Evolutionary conservation across 2,113 vertebrate genomes (phyloP), one percentile per base, ranked within the genome.

Genomic region (Prunella fulvescens): DNA sequence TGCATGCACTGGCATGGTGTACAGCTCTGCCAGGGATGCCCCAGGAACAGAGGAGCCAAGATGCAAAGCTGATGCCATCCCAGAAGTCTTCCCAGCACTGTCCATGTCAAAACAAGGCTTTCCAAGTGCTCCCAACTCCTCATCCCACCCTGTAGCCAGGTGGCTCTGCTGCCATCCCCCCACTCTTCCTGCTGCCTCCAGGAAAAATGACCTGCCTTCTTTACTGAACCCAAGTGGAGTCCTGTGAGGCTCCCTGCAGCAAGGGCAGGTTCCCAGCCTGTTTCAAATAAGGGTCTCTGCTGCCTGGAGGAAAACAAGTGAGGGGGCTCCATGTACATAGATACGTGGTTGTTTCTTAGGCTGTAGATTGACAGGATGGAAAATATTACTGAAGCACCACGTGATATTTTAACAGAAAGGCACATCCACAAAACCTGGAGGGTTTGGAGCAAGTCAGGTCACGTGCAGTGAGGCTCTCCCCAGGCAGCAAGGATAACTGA

Each of bases 221-320:
- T 77, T 61, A 48, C 24, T n/a, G 35, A 45, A 5, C 6, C 17
- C 47, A 37, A 5, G 37, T 0, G 0, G 35, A 0, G 1, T 7
- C 31, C 70, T 70, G 18, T 20, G 35, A 82, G 31, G 28, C 15
- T 67, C 51, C 14, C 26, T 86, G 47, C 51, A 86, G 74, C 47
- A 28, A n/a, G 12, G 11, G 11, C 19, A 42, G 24, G 13, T 45
- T 79, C 18, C 28, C 15, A 53, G 29, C 28, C 7, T 2, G 0
- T 29, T 70, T 85, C 5, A 2, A 6, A 3, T 45, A 54, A 45
- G 12, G 35, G 7, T 44, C 11, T 69, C 14, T 71, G 48, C 60
- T 81, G 35, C 33, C 26, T 20, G 11, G 6, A 39, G 39, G n/a
- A 66, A 45, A 65, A 66, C 12, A 40, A 61, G 25, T 12, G 64